Base-by-base conservation (phyloP, 2,888 invertebrate species). In the Leptinotarsa tumamoca region DNA sequence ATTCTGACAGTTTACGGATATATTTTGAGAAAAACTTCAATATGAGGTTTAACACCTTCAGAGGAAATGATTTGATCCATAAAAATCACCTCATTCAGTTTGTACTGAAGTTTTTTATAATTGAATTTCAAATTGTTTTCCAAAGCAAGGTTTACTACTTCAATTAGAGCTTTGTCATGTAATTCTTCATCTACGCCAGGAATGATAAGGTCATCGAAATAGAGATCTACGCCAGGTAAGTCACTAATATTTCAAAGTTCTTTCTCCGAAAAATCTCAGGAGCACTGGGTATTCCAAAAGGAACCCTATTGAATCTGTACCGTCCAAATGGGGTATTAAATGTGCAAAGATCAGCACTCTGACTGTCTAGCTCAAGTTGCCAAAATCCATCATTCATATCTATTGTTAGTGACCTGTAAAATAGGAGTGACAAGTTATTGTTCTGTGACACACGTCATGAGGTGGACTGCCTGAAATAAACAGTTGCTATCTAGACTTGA, bases 321-420 rank as follows among this genome's bases (percentile, higher is more conserved):
- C 54, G 21, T 5, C 74, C 82, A 76, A 79, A 81, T 4, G 80
- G 81, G 18, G 81, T 81, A 68, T 75, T 81, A 74, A 83, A 84
- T 4, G 77, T 79, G 56, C 73, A 76, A 7, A 73, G 58, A 15
- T 73, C 49, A 18, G 68, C 43, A 58, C 68, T 73, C 17, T 49
- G 63, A 17, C 33, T 33, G 18, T 71, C 27, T 66, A 67, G 18
- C 51, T 63, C 27, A 14, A 71, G 13, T 18, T 71, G 71, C 71
- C 71, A 71, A 50, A 71, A 71, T n/a, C 67, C 66, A 7, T 67
- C 71, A 27, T 77, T 79, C 63, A 80, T 72, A 49, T 78, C 76
- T 58, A 80, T 68, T 50, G 76, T 27, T 27, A 27, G 27, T 27
- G 27, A 27, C 4, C 27, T 27, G 27, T 23, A 27, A 27, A 27